Percentiles rank a stretch among this genome's conserved stretches.
Evolutionary conservation across 2,797 vertebrate genomes (phyloP).

Genomic region (Hemitrygon akajei): DNA sequence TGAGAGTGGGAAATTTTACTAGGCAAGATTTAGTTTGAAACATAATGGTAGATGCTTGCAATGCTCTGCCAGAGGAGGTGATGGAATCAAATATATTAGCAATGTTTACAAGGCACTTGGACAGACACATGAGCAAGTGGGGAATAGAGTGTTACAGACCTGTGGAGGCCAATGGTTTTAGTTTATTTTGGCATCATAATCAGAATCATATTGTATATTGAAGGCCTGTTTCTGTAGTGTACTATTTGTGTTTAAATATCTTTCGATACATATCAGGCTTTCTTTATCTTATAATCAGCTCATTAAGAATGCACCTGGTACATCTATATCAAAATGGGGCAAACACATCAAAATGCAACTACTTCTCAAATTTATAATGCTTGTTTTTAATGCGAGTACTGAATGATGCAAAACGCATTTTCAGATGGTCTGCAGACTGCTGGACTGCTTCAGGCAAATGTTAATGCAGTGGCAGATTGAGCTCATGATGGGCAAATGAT

Average conservation of each 20-base stretch:
- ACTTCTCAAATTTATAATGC: not conserved
- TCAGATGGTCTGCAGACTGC: not conserved
- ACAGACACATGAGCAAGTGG: too few species aligned
- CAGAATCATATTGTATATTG: too few species aligned
- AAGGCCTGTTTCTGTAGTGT: too few species aligned
- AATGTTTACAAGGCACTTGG: too few species aligned
- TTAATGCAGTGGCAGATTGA: not conserved
- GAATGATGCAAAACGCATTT: not conserved
- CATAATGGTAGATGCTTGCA: too few species aligned
- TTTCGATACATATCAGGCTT: not conserved
- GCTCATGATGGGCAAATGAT: not conserved
- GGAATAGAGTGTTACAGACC: too few species aligned
- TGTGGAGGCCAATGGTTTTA: too few species aligned
- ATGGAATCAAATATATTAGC: too few species aligned
- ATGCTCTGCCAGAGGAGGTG: too few species aligned
- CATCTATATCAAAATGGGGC: not conserved
- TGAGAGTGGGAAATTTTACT: too few species aligned
- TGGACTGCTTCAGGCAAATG: not conserved
- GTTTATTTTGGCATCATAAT: too few species aligned
- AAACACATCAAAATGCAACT: not conserved
- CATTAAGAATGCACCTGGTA: not conserved
- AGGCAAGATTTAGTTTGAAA: too few species aligned
- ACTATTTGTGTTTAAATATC: not conserved
- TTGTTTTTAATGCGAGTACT: not conserved
- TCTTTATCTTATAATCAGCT: not conserved